Evolutionary conservation across 2,113 vertebrate species (phyloP).

Genomic region (Panurus biarmicus): DNA sequence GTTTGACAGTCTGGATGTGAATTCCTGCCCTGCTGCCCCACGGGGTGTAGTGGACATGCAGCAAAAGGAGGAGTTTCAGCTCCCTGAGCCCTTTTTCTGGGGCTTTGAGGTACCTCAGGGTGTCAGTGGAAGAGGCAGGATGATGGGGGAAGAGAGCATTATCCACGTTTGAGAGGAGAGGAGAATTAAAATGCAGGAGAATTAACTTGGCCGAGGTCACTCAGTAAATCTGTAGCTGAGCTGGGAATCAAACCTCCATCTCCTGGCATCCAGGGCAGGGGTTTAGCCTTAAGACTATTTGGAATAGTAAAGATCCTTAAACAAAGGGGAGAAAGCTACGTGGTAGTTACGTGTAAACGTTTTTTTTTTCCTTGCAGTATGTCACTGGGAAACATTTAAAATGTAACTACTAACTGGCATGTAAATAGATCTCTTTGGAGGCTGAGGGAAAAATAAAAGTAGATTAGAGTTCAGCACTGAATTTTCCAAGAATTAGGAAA

Average conservation of each 20-base stretch:
- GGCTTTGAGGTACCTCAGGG: background rate
- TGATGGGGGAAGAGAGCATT: background rate
- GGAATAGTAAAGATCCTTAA: background rate
- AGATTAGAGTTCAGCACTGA: background rate
- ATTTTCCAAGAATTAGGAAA: background rate
- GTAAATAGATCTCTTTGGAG: background rate
- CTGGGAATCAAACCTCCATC: background rate
- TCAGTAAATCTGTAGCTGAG: conserved; percentile 7
- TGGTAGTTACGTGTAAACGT: background rate
- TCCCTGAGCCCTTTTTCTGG: background rate
- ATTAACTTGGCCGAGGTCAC: background rate
- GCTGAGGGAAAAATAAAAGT: background rate
- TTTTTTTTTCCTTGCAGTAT: too few species aligned
- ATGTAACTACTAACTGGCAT: background rate
- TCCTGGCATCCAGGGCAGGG: background rate
- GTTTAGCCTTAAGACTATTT: background rate
- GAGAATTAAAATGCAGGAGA: background rate
- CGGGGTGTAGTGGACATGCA: rapidly evolving
- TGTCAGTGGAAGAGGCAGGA: background rate
- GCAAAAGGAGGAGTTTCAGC: background rate
- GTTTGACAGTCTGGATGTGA: background rate
- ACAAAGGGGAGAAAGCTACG: background rate
- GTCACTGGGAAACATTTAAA: background rate
- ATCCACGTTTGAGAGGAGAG: background rate
- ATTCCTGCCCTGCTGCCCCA: background rate